Base-by-base conservation (phyloP, 1,140 invertebrate species). In the Mya arenaria region DNA sequence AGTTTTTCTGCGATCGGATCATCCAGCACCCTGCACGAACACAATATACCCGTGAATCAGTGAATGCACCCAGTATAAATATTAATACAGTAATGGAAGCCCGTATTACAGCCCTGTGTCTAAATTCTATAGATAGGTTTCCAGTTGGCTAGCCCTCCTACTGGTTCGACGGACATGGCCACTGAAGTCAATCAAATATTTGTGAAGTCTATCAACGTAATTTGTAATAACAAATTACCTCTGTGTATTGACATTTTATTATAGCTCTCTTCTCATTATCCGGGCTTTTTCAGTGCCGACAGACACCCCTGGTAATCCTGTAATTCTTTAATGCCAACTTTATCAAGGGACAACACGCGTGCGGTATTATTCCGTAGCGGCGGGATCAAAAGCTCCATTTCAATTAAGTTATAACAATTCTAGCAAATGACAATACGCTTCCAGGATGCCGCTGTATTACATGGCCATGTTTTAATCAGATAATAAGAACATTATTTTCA, bases 211-310 rank as follows among this genome's bases (percentile, higher is more conserved):
- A 80, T 80, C 77, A 80, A 44, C 55, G 77, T 80, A 80, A 80
- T 80, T 80, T 80, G 77, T 80, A 44, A 71, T 80, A 80, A 80
- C 77, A 80, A 80, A 80, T 80, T 69, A 80, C 77, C 56, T 69
- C 77, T 39, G 66, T 69, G 77, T 71, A 71, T 71, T 80, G 77
- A 80, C 77, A 80, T 80, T 80, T 80, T 69, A 80, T 80, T 58
- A 52, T 60, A 44, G 34, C 52, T 41, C 25, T 34, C 28, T 30
- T 58, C 77, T 80, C 77, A 80, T 80, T 80, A 80, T 80, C 62
- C 19, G 10, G 28, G 28, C 34, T 34, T 68, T 66, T 52, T 44
- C 34, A 78, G 60, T 44, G 37, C 62, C 55, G 63, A 41, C 77
- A 69, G 66, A 80, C 66, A 32, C 77, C 63, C 39, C 32, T 62